A percentile compares a stretch with the other conserved stretches of the same genome.
phyloP scores from a whole-genome alignment of 1,140 invertebrate species.

The Lepeophtheirus salmonis region DNA sequence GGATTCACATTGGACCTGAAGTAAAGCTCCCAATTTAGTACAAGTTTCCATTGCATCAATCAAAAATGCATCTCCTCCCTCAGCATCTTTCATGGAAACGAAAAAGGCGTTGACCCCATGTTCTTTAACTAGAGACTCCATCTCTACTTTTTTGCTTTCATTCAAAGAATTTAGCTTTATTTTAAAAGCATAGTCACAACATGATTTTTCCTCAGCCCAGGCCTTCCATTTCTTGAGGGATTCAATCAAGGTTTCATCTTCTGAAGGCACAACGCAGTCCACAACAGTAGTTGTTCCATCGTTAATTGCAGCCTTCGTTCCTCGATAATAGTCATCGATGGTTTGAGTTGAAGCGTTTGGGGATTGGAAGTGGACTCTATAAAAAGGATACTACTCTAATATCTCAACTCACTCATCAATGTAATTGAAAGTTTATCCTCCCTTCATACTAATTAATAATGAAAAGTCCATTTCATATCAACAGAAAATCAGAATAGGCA shows the following conservation, averaged over 20 bases:
- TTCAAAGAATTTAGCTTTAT: conserved; percentile 41
- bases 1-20: conserved; percentile 90
- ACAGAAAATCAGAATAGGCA: no score
- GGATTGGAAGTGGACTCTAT: no score
- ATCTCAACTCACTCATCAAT: no score
- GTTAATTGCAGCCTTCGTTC: conserved; percentile 64
- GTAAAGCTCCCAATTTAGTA: conserved; percentile 31
- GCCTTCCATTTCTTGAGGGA: conserved; percentile 71
- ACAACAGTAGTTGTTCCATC: conserved; percentile 77
- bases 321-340: conserved; percentile 45
- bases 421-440: no score
- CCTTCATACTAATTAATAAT: no score
- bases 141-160: neutral
- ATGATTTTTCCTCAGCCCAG: conserved; percentile 82
- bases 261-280: conserved; percentile 68
- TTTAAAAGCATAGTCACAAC: conserved; percentile 89
- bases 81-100: neutral
- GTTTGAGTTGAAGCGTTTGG: no score
- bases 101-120: conserved; percentile 6
- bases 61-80: neutral
- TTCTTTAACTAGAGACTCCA: neutral
- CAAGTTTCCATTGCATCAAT: neutral
- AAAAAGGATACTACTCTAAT: no score
- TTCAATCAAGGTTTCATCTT: conserved; percentile 63
- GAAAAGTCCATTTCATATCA: no score